Base-by-base conservation (phyloP, 2,797 vertebrate genomes). In the Buceros bicornis region DNA sequence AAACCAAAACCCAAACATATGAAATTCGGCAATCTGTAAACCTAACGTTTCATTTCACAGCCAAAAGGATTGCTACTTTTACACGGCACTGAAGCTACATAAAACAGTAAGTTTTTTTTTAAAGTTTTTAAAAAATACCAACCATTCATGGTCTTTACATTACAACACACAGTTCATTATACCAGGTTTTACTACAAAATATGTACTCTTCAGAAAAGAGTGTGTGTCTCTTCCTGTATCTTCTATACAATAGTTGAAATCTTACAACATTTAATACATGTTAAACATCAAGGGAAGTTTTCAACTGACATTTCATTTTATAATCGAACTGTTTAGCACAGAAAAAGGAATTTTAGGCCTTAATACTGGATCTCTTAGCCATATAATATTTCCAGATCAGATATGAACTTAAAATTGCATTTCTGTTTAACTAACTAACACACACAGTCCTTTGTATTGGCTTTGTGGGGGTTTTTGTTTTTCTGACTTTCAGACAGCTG, bases 361-460 rank as follows among this genome's bases (percentile, higher is more conserved):
- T 86, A 85, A 29, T 58, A 77, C 15, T 64, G 35, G 26, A 80
- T 62, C 40, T 61, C 45, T 51, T 80, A 22, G 29, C 11, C 58
- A 76, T 71, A 76, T 24, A 82, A 85, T 35, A 26, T 24, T 80
- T 82, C 26, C 56, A 88, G 40, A 70, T 82, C 66, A 82, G 82
- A 77, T 26, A 82, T 3, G 13, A 91, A 85, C 8, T 79, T 56
- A 29, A 26, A 72, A 76, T 43, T 79, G n/a, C 17, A 66, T 77
- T 90, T 82, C 37, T 73, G 17, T 74, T 88, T 70, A 69, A 91
- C 89, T 87, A 90, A 83, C 35, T 76, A 87, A 85, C 14, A 51
- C 31, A 53, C 6, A 19, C 8, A 47, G 24, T 47, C 57, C 45
- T 70, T 80, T 47, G 6, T 40, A 19, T 40, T 62, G 35, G 48